phyloP scores from a whole-genome alignment of 2,797 vertebrate species.

The Brotula barbata region DNA sequence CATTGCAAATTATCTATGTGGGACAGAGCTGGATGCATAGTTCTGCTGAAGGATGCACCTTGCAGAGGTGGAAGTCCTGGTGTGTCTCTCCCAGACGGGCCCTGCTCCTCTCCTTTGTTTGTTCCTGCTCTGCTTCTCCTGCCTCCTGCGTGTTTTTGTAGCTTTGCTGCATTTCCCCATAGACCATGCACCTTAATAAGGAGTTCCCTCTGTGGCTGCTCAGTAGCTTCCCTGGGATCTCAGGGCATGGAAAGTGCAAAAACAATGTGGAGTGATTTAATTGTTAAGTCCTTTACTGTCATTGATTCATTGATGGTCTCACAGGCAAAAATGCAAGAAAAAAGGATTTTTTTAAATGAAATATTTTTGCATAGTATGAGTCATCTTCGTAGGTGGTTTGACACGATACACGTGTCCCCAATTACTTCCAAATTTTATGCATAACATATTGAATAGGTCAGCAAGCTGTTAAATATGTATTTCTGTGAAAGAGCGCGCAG shows the following conservation, averaged over 20 bases:
- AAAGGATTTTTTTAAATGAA: background rate
- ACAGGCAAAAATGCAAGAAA: slow-evolving; percentile 25
- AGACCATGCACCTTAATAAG: slow-evolving; percentile 36
- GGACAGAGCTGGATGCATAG: background rate
- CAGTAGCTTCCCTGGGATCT: slow-evolving; percentile 43
- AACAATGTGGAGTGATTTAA: slow-evolving; percentile 57
- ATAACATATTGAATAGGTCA: background rate
- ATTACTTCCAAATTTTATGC: slow-evolving; percentile 2
- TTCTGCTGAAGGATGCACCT: slow-evolving; percentile 34
- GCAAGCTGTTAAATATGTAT: slow-evolving; percentile 20
- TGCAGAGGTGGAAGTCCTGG: slow-evolving; percentile 18
- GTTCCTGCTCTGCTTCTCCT: slow-evolving; percentile 8
- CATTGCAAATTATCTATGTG: slow-evolving; percentile 12
- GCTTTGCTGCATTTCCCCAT: slow-evolving; percentile 39
- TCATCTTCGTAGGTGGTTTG: slow-evolving; percentile 26
- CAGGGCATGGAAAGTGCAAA: slow-evolving; percentile 57
- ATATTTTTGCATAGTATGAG: slow-evolving; percentile 11
- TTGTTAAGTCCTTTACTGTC: no score
- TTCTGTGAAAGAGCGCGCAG: background rate
- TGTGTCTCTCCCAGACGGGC: slow-evolving; percentile 7
- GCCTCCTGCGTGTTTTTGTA: slow-evolving; percentile 3
- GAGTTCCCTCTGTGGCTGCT: slow-evolving; percentile 44
- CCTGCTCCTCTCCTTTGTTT: slow-evolving; percentile 17
- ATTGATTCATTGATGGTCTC: slow-evolving; percentile 13
- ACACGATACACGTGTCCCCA: slow-evolving; percentile 8